These are phyloP conservation scores for Drosophila mauritiana DNA, from an alignment of 1,140 invertebrate species.

Conservation along the genomic window DNA sequence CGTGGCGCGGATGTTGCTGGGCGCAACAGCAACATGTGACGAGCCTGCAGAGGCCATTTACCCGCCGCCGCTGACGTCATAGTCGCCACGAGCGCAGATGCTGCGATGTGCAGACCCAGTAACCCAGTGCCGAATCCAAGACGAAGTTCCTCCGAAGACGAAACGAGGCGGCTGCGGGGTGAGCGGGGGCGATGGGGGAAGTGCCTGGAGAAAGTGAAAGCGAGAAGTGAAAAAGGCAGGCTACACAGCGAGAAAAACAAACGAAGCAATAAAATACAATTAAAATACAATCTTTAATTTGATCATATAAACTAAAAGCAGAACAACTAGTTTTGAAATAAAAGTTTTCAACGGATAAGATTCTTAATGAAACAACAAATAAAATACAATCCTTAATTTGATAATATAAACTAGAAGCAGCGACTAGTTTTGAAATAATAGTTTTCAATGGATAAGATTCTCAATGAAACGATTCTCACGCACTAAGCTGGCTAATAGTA, in stretches of 20 bases:
- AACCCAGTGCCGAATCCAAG: slow-evolving; percentile 54
- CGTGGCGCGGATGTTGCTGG: slow-evolving; percentile 22
- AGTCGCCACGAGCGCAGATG: slow-evolving; percentile 27
- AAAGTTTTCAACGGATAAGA: too few species aligned
- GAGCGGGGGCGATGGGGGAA: background rate
- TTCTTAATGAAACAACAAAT: too few species aligned
- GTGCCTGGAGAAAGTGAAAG: slow-evolving; percentile 4
- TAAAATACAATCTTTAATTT: too few species aligned
- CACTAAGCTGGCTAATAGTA: background rate
- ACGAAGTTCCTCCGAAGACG: slow-evolving; percentile 24
- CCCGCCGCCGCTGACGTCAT: slow-evolving; percentile 78
- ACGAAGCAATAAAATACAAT: background rate
- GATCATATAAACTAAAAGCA: too few species aligned
- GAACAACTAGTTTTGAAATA: too few species aligned
- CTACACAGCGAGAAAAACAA: slow-evolving; percentile 5
- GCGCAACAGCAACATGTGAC: slow-evolving; percentile 73
- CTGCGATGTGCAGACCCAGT: slow-evolving; percentile 46
- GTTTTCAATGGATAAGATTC: too few species aligned
- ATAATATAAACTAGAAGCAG: too few species aligned
- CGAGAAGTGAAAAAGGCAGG: background rate
- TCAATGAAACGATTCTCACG: background rate
- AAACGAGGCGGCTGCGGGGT: background rate
- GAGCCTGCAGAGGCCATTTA: slow-evolving; percentile 77
- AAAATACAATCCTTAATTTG: too few species aligned
- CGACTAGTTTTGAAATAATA: too few species aligned